Base-by-base conservation (phyloP, 2,888 invertebrate species). In the Drosophila lutescens region DNA sequence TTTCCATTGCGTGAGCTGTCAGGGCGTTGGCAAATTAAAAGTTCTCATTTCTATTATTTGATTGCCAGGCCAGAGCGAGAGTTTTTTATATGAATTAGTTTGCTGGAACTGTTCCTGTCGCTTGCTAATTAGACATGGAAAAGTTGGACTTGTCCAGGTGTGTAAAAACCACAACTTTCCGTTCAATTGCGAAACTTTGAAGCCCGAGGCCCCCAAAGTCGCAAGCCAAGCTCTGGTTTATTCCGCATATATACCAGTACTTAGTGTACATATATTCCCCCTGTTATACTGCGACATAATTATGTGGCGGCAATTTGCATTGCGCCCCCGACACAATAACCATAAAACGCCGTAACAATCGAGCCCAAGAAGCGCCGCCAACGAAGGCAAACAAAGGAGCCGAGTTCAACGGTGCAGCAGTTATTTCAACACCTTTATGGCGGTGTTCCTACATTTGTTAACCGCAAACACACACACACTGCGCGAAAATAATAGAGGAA, bases 341-440 rank as follows among this genome's bases (percentile, higher is more conserved):
- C 78, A 79, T 76, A 78, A 81, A 74, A 76, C 67, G 74, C 78
- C 74, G 76, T 77, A 88, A 83, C 77, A 84, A 80, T 82, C 78
- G 62, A 58, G 72, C 61, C 59, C 71, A 77, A 59, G 70, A 41
- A 63, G 32, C 40, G 46, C 40, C 38, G 59, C 58, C 73, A 66
- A 43, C 40, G 60, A 57, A 53, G 43, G 50, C 55, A 57, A 59
- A 51, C 56, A 60, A 47, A 50, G 59, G 17, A 9, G 26, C 20
- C 32, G 50, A 36, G 75, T 55, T n/a, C 43, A 71, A 77, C 56
- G 66, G 72, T 67, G 71, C 74, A 77, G 78, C 72, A 84, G 82
- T 87, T 88, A 83, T 86, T 86, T 86, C 88, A 86, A 87, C 85
- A 86, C 85, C 85, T 86, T 83, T 76, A 75, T 74, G 79, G 82